Percentiles rank a stretch among this genome's conserved stretches.
Evolutionary conservation across 2,888 invertebrate genomes (phyloP).

Genomic region (Ennomos quercinarius): DNA sequence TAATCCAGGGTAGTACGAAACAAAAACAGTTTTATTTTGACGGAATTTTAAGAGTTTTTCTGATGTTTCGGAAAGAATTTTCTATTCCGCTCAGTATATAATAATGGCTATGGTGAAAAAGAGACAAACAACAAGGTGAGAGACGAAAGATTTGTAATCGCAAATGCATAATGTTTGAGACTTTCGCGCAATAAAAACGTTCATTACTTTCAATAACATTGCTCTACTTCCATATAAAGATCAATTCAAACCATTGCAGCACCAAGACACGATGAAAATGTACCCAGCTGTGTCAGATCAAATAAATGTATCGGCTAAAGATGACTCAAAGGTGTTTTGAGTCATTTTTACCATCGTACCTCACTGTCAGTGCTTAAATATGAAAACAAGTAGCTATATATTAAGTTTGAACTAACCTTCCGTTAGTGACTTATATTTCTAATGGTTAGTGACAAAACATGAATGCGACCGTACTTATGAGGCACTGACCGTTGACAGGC

Average conservation of each 20-base stretch:
- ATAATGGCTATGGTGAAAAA: too few relatives aligned
- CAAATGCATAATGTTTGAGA: too few relatives aligned
- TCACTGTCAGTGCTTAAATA: background rate
- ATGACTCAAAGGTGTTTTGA: background rate
- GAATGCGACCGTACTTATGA: conserved; percentile 83
- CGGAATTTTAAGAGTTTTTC: too few relatives aligned
- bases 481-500: conserved; percentile 91
- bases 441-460: conserved; percentile 80
- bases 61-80: too few relatives aligned
- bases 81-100: too few relatives aligned
- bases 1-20: too few relatives aligned
- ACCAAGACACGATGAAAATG: background rate
- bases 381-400: too few relatives aligned
- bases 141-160: too few relatives aligned
- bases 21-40: too few relatives aligned
- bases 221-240: conserved; percentile 22
- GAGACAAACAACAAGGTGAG: too few relatives aligned
- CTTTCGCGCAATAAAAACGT: too few relatives aligned
- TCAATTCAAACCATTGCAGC: conserved; percentile 16
- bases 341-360: background rate
- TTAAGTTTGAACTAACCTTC: conserved; percentile 12
- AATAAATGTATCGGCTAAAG: background rate
- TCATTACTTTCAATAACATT: background rate
- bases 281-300: background rate
- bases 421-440: conserved; percentile 16